These are phyloP conservation scores for Leptonema lineaticorne DNA, from an alignment of 1,140 invertebrate species.

Conservation along the genomic window DNA sequence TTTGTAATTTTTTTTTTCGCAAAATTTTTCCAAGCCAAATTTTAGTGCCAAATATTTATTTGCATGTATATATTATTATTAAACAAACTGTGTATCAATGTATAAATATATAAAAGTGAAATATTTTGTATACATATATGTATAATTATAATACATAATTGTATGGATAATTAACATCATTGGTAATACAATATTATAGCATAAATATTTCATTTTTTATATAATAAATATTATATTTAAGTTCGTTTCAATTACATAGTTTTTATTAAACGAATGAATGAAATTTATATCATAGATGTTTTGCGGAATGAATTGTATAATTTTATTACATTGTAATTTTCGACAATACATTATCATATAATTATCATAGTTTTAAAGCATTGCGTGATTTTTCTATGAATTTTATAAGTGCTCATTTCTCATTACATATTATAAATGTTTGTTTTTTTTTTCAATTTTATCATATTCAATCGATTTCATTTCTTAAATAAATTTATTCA, in stretches of 20 bases:
- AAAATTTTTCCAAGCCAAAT: not conserved
- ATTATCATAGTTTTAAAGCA: slow-evolving; percentile 8
- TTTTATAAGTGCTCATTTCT: not conserved
- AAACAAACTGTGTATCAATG: slow-evolving; percentile 1
- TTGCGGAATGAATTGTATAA: not conserved
- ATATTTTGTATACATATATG: slow-evolving; percentile 14
- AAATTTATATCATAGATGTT: too few species aligned
- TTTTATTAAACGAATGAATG: too few species aligned
- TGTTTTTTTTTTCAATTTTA: too few species aligned
- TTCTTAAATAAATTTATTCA: not conserved
- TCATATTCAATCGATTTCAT: too few species aligned
- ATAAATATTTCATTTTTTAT: too few species aligned
- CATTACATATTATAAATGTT: too few species aligned
- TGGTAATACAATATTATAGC: too few species aligned
- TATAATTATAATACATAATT: not conserved
- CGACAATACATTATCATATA: not conserved
- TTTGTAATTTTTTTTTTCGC: too few species aligned
- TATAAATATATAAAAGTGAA: slow-evolving; percentile 15
- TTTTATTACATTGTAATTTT: not conserved
- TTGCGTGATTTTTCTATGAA: not conserved
- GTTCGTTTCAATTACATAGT: not conserved
- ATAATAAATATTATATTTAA: not conserved
- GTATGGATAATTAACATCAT: too few species aligned
- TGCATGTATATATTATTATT: slow-evolving; percentile 2
- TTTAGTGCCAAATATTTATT: slow-evolving; percentile 1